These are phyloP conservation scores for Nibea coibor DNA, from an alignment of 2,113 vertebrate species.

Conservation along the genomic window DNA sequence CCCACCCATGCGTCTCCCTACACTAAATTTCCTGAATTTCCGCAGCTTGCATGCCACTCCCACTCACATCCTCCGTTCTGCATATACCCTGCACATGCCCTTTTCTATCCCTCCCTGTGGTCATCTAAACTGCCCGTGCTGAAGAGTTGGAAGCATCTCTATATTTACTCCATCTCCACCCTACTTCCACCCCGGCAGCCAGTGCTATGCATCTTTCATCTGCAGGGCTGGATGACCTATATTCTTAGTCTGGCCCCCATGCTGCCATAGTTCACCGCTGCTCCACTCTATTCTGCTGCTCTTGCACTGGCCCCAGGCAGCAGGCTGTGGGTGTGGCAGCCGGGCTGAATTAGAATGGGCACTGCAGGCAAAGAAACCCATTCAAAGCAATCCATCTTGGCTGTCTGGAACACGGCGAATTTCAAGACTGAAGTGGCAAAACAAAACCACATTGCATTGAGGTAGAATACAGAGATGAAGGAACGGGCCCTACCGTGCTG, in stretches of 20 bases:
- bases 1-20: conserved; percentile 45
- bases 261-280: conserved; percentile 59
- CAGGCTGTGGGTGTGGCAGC: conserved; percentile 68
- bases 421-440: conserved; percentile 50
- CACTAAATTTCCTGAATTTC: conserved; percentile 44
- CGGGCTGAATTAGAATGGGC: conserved; percentile 62
- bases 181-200: conserved; percentile 55
- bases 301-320: conserved; percentile 50
- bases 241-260: conserved; percentile 71
- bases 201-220: conserved; percentile 78
- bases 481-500: background rate
- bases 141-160: conserved; percentile 66
- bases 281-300: conserved; percentile 41
- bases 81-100: conserved; percentile 45
- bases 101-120: conserved; percentile 64
- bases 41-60: conserved; percentile 28
- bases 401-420: conserved; percentile 42
- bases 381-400: conserved; percentile 53
- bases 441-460: conserved; percentile 33
- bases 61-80: conserved; percentile 26
- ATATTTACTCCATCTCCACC: conserved; percentile 74
- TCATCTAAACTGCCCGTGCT: conserved; percentile 61
- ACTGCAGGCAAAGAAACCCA: conserved; percentile 41
- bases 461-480: conserved; percentile 10
- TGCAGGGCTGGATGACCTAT: conserved; percentile 75